Base-by-base conservation (phyloP, 2,113 vertebrate species). In the Poecile atricapillus region DNA sequence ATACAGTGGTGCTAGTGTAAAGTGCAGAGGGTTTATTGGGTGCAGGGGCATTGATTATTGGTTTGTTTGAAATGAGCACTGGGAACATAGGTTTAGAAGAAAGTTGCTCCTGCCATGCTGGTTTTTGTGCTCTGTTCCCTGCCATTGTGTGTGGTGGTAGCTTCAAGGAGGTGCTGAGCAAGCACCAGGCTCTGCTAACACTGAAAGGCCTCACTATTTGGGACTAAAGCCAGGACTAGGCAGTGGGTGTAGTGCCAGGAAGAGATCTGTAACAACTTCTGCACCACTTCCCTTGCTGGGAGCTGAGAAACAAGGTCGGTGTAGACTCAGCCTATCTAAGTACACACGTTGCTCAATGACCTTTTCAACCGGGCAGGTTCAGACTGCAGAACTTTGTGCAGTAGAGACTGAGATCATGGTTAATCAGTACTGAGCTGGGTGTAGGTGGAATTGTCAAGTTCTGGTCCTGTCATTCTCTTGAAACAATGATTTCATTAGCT, bases 291-390 rank as follows among this genome's bases (percentile, higher is more conserved):
- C 75, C 70, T 52, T 24, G 47, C 78, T 78, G 43, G 56, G 49
- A 73, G 74, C 24, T 76, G 89, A 80, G 77, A 47, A 81, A n/a
- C 2, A 21, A 47, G 88, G 76, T 33, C 5, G 8, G 31, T 33
- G 59, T 62, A 53, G 87, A 71, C 22, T 17, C 19, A 46, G 89
- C 63, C 93, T 93, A 77, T 94, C 90, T 86, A 27, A 80, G 69
- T 9, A 64, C 53, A 75, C 87, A 91, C 75, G 82, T 87, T 91
- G 89, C 83, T 75, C 1, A 0, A 3, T 87, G 94, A 92, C 85
- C 95, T 96, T 96, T 92, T 91, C 90, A 93, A 84, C 73, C 80
- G 12, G 1, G 37, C 49, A 23, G 68, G 39, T 49, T 88, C 70
- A 62, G 44, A 37, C 52, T 37, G 59, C 46, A 64, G 89, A 44